These are phyloP conservation scores for Oryzias dopingdopingensis DNA, from an alignment of 2,797 vertebrate species.

Conservation along the genomic window DNA sequence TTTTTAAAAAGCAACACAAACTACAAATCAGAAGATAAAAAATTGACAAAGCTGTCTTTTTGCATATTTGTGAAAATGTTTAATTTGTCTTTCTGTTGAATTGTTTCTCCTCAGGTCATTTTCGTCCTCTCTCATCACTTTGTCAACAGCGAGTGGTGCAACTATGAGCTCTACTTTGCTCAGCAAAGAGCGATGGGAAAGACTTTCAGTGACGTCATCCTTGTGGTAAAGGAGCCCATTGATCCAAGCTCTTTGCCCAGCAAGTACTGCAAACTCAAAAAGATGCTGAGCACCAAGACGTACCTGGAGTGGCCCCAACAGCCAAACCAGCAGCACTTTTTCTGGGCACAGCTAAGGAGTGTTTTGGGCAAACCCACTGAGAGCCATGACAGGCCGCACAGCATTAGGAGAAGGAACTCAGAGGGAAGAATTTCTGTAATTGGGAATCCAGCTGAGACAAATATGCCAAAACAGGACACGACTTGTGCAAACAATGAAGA, in stretches of 20 bases:
- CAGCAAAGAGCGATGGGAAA: slow-evolving; percentile 85
- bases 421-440: slow-evolving; percentile 31
- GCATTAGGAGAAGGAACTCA: slow-evolving; percentile 45
- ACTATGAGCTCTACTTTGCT: slow-evolving; percentile 88
- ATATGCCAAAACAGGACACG: neutral
- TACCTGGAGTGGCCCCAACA: slow-evolving; percentile 87
- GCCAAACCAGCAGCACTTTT: slow-evolving; percentile 76
- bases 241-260: slow-evolving; percentile 76
- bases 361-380: slow-evolving; percentile 75
- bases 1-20: no score
- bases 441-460: slow-evolving; percentile 22
- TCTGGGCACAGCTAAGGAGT: slow-evolving; percentile 82
- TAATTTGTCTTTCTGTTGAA: neutral
- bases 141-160: slow-evolving; percentile 90
- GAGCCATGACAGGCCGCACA: slow-evolving; percentile 15
- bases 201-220: slow-evolving; percentile 79
- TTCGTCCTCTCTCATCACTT: slow-evolving; percentile 84
- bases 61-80: neutral
- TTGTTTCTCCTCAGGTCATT: slow-evolving; percentile 68
- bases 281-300: slow-evolving; percentile 83
- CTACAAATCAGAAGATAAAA: no score
- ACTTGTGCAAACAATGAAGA: slow-evolving; percentile 11
- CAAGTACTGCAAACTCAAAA: slow-evolving; percentile 84
- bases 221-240: slow-evolving; percentile 84
- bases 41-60: neutral